Evolutionary conservation across 30 jellyfish, hydroid and myxozoan genomes (phyloP).

Genomic region (Clytia hemisphaerica): DNA sequence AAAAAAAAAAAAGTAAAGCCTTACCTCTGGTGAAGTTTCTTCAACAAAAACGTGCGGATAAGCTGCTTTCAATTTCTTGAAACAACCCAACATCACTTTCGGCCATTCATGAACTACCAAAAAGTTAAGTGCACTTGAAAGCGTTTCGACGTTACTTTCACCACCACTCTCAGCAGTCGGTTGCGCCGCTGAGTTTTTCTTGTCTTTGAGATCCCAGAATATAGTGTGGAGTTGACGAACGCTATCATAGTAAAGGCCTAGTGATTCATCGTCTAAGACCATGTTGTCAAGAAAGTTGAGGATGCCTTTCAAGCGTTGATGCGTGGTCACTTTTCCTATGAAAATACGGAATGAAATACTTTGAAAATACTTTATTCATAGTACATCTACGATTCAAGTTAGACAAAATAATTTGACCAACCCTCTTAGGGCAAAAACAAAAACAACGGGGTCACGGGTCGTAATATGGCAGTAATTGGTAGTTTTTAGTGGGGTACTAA

Average conservation of each 20-base stretch:
- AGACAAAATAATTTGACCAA: too few species aligned
- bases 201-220: slow-evolving; percentile 18
- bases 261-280: slow-evolving; percentile 8
- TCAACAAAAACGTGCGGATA: slow-evolving; percentile 76
- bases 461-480: too few species aligned
- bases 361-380: too few species aligned
- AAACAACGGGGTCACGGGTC: too few species aligned
- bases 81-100: slow-evolving; percentile 46
- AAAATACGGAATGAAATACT: too few species aligned
- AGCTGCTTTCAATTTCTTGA: slow-evolving; percentile 37
- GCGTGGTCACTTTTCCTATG: too few species aligned
- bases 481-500: too few species aligned
- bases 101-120: slow-evolving; percentile 59
- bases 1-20: neutral
- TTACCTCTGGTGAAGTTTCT: slow-evolving; percentile 53
- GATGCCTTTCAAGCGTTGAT: slow-evolving; percentile 10
- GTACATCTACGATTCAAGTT: too few species aligned
- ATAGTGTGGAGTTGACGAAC: slow-evolving; percentile 10
- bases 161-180: neutral
- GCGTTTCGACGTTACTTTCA: neutral
- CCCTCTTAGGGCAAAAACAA: too few species aligned
- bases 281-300: slow-evolving; percentile 10
- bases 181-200: too few species aligned
- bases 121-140: slow-evolving; percentile 8
- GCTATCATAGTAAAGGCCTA: slow-evolving; percentile 16